These are phyloP conservation scores for Pterostichus niger DNA, from an alignment of 2,888 invertebrate genomes.

Conservation along the genomic window DNA sequence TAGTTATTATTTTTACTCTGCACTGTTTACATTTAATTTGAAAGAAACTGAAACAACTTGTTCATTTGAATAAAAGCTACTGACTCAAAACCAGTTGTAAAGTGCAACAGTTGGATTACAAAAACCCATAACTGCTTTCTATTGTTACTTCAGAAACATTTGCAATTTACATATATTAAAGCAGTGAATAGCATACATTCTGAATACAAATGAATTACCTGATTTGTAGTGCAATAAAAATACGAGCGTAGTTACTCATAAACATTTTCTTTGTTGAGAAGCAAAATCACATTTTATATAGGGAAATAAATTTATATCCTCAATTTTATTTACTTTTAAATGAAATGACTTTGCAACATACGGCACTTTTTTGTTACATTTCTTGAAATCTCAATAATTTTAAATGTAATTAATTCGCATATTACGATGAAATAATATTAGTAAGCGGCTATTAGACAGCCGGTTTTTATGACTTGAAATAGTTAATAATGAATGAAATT, in stretches of 20 bases:
- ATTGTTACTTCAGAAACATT: slow-evolving; percentile 55
- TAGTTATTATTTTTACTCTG: slow-evolving; percentile 12
- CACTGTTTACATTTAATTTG: slow-evolving; percentile 28
- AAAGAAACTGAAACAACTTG: slow-evolving; percentile 27
- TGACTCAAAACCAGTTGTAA: slow-evolving; percentile 49
- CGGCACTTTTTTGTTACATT: too few species aligned
- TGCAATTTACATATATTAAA: slow-evolving; percentile 57
- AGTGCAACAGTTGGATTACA: slow-evolving; percentile 58
- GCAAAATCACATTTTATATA: too few species aligned
- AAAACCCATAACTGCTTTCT: slow-evolving; percentile 54
- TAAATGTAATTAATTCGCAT: too few species aligned
- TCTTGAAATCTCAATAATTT: too few species aligned
- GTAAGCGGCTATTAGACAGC: too few species aligned
- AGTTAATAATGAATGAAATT: too few species aligned
- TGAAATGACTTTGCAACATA: too few species aligned
- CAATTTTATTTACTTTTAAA: too few species aligned
- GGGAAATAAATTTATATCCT: too few species aligned
- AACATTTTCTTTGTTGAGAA: slow-evolving; percentile 34
- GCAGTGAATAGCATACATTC: slow-evolving; percentile 40
- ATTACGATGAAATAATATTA: too few species aligned
- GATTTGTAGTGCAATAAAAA: slow-evolving; percentile 46
- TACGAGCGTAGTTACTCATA: slow-evolving; percentile 9
- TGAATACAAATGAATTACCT: slow-evolving; percentile 52
- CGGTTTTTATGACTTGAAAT: too few species aligned
- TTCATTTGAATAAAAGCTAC: slow-evolving; percentile 37